Conservation (phyloP, 2,113 vertebrate genomes). For the Cyprinodon brontotheroides region DNA sequence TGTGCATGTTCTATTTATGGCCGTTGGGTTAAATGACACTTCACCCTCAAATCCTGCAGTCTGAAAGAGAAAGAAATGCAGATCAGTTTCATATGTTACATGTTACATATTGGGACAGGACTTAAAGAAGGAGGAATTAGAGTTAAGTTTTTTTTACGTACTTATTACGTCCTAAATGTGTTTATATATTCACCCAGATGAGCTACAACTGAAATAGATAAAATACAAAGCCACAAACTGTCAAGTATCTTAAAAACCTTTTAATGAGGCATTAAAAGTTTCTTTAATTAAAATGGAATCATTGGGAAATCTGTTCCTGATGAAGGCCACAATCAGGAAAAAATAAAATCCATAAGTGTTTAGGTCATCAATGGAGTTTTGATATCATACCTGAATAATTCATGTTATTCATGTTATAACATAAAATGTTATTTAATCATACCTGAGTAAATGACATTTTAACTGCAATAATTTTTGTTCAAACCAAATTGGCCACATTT, state of each 20-base stretch:
- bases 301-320: not conserved
- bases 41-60: conserved; percentile 57
- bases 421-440: no score
- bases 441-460: no score
- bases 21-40: conserved; percentile 73
- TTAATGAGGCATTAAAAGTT: not conserved
- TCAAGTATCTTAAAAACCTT: no score
- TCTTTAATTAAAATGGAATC: not conserved
- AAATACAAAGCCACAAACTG: no score
- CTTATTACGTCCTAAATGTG: not conserved
- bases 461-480: no score
- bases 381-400: no score
- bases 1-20: conserved; percentile 74
- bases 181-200: not conserved
- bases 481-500: no score
- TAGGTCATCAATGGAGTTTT: no score
- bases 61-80: conserved; percentile 20
- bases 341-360: no score
- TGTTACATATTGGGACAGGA: conserved; percentile 30
- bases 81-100: conserved; percentile 24
- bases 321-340: no score
- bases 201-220: not conserved
- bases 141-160: not conserved
- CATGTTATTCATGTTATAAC: no score
- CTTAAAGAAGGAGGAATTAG: conserved; percentile 12